Percentiles rank a stretch among this genome's conserved stretches.
These are phyloP conservation scores for Ctenopoma kingsleyae DNA, from an alignment of 2,797 vertebrate species.

Conservation along the genomic window DNA sequence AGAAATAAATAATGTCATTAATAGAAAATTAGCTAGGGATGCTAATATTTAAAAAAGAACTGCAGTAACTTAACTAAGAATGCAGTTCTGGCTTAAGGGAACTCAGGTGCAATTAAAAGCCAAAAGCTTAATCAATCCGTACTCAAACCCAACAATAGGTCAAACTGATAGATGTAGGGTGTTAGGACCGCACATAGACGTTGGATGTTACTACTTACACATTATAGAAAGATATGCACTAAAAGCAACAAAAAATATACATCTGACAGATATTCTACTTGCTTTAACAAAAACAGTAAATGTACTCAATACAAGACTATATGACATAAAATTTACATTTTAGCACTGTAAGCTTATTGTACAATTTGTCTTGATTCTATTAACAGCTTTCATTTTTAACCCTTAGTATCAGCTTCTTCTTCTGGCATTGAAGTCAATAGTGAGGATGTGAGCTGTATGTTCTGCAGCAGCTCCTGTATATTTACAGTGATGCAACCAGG, in stretches of 20 bases:
- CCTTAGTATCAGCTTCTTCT: conserved; percentile 10
- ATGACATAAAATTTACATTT: not conserved
- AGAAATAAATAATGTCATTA: too few species aligned
- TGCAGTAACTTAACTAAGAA: too few species aligned
- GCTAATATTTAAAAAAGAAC: too few species aligned
- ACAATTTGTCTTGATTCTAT: conserved; percentile 13
- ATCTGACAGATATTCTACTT: not conserved
- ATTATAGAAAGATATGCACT: not conserved
- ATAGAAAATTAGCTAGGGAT: too few species aligned
- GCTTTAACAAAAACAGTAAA: not conserved
- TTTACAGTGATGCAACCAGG: conserved; percentile 45
- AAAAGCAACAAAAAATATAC: not conserved
- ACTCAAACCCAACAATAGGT: too few species aligned
- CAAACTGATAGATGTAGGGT: too few species aligned
- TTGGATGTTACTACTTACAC: not conserved
- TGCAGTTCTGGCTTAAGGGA: too few species aligned
- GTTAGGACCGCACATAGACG: too few species aligned
- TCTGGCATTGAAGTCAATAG: conserved; percentile 12
- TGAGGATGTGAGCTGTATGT: conserved; percentile 46
- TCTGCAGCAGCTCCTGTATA: conserved; percentile 38
- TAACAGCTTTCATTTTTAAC: conserved; percentile 16
- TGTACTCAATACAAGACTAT: not conserved
- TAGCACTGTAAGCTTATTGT: not conserved
- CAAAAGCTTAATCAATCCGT: too few species aligned
- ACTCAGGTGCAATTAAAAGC: too few species aligned